These are phyloP conservation scores for Drosophila paranaensis DNA, from an alignment of 2,888 invertebrate species.

Conservation along the genomic window DNA sequence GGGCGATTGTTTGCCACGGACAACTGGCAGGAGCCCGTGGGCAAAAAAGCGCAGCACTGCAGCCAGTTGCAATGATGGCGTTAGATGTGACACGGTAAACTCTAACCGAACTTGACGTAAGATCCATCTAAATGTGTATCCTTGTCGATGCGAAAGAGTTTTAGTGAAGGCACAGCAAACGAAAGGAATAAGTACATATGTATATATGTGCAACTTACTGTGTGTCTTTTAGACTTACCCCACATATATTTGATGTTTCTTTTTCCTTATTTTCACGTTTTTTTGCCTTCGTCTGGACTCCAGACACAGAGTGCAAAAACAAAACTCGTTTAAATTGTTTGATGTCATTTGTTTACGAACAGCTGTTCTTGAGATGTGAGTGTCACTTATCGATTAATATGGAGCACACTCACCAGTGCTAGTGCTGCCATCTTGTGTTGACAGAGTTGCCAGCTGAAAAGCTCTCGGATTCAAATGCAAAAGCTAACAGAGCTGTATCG, in stretches of 20 bases:
- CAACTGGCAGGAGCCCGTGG: not conserved
- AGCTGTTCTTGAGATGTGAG: constrained; percentile 13
- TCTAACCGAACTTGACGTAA: no score
- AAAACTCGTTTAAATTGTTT: not conserved
- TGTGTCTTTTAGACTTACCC: not conserved
- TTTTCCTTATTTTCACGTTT: not conserved
- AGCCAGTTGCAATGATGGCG: not conserved
- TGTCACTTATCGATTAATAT: not conserved
- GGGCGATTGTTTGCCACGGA: not conserved
- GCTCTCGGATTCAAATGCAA: not conserved
- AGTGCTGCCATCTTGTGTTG: not conserved
- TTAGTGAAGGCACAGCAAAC: not conserved
- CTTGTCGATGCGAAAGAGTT: no score
- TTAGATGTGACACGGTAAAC: no score
- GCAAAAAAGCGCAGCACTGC: constrained; percentile 2
- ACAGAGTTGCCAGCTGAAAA: not conserved
- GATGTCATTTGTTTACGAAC: not conserved
- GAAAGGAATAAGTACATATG: not conserved
- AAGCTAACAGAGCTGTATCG: not conserved
- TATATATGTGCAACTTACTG: not conserved
- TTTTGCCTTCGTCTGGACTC: not conserved
- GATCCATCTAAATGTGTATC: no score
- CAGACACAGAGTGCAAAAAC: not conserved
- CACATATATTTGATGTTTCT: not conserved
- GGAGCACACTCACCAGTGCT: not conserved